Percentiles rank a stretch among this genome's conserved stretches.
These are phyloP conservation scores for Endomychus coccineus DNA, from an alignment of 2,888 invertebrate genomes.

Conservation along the genomic window DNA sequence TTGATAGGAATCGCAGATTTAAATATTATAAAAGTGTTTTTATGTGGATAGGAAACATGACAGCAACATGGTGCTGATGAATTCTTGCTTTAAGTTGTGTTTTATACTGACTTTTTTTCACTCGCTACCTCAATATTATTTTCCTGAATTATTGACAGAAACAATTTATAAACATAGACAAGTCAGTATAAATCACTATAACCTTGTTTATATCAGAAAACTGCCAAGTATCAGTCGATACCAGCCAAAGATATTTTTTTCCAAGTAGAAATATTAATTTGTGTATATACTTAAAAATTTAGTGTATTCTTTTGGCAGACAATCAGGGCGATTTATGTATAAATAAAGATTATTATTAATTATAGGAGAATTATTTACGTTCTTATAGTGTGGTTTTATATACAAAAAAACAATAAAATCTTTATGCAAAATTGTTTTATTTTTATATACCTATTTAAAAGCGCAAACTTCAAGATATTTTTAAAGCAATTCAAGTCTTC, in stretches of 20 bases:
- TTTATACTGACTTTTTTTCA: conserved; percentile 11
- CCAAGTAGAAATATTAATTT: conserved; percentile 7
- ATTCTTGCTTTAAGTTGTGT: conserved; percentile 11
- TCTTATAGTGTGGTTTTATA: conserved; percentile 33
- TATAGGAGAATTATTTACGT: conserved; percentile 21
- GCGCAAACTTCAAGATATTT: conserved; percentile 8
- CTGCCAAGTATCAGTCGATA: conserved; percentile 27
- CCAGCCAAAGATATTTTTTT: conserved; percentile 26
- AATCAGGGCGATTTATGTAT: conserved; percentile 26
- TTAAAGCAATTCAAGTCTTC: conserved; percentile 3
- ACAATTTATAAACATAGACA: background rate
- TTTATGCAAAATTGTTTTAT: conserved; percentile 13
- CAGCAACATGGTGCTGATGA: conserved; percentile 14
- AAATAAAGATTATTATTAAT: conserved; percentile 10
- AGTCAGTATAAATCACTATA: conserved; percentile 12
- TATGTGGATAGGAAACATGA: too few relatives aligned
- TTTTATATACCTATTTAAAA: conserved; percentile 12
- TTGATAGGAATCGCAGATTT: too few relatives aligned
- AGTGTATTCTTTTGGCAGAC: conserved; percentile 29
- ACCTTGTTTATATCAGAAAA: conserved; percentile 20
- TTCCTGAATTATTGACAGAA: background rate
- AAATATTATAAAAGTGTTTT: too few relatives aligned
- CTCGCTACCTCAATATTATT: conserved; percentile 12
- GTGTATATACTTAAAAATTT: conserved; percentile 11
- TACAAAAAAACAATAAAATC: conserved; percentile 25